These are phyloP conservation scores for Nymphalis io DNA, from an alignment of 1,140 invertebrate genomes.

Conservation along the genomic window DNA sequence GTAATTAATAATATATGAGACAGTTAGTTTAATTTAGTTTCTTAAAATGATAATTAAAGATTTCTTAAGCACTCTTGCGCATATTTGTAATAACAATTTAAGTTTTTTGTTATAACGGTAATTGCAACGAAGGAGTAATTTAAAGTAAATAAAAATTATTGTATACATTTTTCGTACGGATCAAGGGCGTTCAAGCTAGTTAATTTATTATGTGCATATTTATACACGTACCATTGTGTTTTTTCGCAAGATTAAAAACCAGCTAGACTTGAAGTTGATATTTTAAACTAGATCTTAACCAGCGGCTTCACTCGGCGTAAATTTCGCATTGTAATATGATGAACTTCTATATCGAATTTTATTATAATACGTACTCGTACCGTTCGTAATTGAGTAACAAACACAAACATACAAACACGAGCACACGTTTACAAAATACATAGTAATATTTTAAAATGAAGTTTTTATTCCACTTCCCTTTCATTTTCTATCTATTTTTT, in stretches of 20 bases:
- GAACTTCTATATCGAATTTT: no score
- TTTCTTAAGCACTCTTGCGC: slow-evolving; percentile 1
- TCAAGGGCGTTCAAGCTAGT: slow-evolving; percentile 6
- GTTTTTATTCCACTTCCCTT: no score
- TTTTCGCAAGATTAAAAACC: neutral
- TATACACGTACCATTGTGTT: neutral
- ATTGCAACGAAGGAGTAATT: neutral
- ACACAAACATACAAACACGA: no score
- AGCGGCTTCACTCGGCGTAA: no score
- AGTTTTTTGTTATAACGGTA: slow-evolving; percentile 5
- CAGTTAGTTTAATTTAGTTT: neutral
- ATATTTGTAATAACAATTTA: neutral
- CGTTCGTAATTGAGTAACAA: no score
- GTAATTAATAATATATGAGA: neutral
- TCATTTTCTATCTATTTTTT: no score
- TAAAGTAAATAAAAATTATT: slow-evolving; percentile 2
- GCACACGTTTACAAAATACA: no score
- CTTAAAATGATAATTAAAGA: neutral
- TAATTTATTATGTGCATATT: slow-evolving; percentile 6
- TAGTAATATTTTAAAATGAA: no score
- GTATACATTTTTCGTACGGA: neutral
- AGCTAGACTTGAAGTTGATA: neutral
- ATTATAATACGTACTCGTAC: no score
- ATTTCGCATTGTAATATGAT: no score
- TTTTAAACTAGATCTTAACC: neutral